Evolutionary conservation across 2,888 invertebrate genomes (phyloP), one percentile per base, ranked within the genome.

Genomic region (Ditula angustiorana): DNA sequence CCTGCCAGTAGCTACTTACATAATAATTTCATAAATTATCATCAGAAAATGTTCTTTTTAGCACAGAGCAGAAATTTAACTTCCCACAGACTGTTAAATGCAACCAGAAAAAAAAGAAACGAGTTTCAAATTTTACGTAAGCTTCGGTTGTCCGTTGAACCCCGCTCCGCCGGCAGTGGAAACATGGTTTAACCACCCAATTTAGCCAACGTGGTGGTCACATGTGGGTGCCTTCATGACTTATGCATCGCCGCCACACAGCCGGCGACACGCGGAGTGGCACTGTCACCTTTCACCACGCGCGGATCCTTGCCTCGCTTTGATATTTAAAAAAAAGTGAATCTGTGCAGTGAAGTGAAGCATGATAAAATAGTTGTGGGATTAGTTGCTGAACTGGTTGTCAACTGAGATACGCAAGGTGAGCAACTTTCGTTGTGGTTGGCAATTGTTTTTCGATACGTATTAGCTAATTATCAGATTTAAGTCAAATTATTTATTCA

Each of bases 271-370:
- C 57, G 50, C 57, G 11, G 28, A 7, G 21, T 33, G 13, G 56
- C 5, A 24, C 44, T 63, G 57, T 50, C 63, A 58, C 63, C 63
- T 63, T 63, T 57, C 57, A 19, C 46, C 30, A 41, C 57, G 50
- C 13, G 49, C 11, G 19, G 26, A 26, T 28, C 37, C 59, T 49
- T 50, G 59, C 37, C 37, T 35, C n/a, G n/a, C n/a, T 24, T 49
- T 30, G 60, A 11, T 16, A 44, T 52, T n/a, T n/a, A n/a, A 41
- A 52, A 55, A 23, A 58, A 49, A 37, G 44, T 35, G 44, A 49
- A 56, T 0, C 3, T 16, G 41, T 63, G 62, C 33, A 50, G 49
- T 23, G 50, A 53, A 61, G 57, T 63, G 57, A 33, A 41, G 16
- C 46, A 49, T 55, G 63, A 37, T 57, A 10, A 5, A 19, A 30